These are phyloP conservation scores for Falco biarmicus DNA, from an alignment of 2,797 vertebrate genomes.

Conservation along the genomic window DNA sequence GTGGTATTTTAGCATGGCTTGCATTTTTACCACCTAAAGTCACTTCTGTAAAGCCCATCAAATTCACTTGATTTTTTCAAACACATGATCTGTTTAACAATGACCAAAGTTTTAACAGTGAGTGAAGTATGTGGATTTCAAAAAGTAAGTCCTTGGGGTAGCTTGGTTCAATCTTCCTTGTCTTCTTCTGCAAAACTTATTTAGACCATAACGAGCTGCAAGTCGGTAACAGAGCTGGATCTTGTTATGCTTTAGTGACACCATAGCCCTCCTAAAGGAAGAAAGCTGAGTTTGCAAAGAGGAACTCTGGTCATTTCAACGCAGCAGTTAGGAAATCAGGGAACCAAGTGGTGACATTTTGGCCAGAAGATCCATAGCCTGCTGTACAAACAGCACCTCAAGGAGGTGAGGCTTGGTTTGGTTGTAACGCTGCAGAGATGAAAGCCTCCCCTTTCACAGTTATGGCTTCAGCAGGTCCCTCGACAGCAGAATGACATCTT, in stretches of 20 bases:
- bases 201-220: neutral
- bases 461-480: conserved; percentile 52
- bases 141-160: neutral
- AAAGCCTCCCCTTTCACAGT: conserved; percentile 56
- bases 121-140: neutral
- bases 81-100: neutral
- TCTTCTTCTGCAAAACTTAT: neutral
- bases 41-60: neutral
- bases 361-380: conserved; percentile 7
- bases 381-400: conserved; percentile 32
- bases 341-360: neutral
- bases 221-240: neutral
- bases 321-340: neutral
- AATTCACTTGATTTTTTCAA: neutral
- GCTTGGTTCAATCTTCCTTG: neutral
- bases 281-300: neutral
- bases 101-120: neutral
- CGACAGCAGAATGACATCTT: conserved; percentile 15
- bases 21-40: neutral
- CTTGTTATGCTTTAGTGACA: neutral
- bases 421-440: conserved; percentile 12
- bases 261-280: neutral
- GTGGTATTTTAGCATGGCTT: conserved; percentile 22
- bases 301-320: neutral
- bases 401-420: conserved; percentile 30